Conservation (phyloP, 2,888 invertebrate genomes). For the Boloria selene region DNA sequence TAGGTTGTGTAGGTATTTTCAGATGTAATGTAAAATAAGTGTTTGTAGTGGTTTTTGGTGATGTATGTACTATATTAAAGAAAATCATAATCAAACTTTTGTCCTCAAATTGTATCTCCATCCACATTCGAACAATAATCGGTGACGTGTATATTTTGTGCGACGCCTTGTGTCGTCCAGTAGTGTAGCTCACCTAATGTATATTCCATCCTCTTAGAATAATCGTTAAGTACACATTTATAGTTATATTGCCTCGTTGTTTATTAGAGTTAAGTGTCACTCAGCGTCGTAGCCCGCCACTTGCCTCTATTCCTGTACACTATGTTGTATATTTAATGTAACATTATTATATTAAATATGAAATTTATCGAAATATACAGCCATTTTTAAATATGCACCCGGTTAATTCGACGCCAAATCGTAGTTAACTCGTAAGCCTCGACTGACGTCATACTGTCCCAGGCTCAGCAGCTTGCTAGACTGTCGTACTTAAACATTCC, state of each 20-base stretch:
- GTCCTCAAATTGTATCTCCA: conserved; percentile 77
- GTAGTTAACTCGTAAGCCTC: conserved; percentile 59
- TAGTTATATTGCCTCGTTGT: conserved; percentile 68
- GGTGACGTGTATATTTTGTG: conserved; percentile 39
- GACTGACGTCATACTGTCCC: conserved; percentile 66
- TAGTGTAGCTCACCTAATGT: conserved; percentile 75
- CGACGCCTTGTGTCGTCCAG: conserved; percentile 51
- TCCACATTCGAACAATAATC: conserved; percentile 79
- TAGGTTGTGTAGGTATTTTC: conserved; percentile 67
- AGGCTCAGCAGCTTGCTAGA: conserved; percentile 67
- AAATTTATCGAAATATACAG: conserved; percentile 52
- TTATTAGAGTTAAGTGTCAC: conserved; percentile 70
- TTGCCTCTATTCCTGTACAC: conserved; percentile 70
- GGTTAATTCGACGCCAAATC: conserved; percentile 62
- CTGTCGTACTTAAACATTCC: conserved; percentile 81
- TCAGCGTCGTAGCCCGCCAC: conserved; percentile 66
- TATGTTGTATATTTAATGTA: conserved; percentile 68
- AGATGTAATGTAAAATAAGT: conserved; percentile 55
- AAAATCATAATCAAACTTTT: conserved; percentile 51
- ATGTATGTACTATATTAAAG: conserved; percentile 61
- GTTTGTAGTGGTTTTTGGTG: conserved; percentile 60
- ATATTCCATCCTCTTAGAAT: conserved; percentile 81
- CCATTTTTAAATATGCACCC: conserved; percentile 66
- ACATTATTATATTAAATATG: conserved; percentile 58
- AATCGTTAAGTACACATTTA: conserved; percentile 79